These are phyloP conservation scores for Pao palembangensis DNA, from an alignment of 2,113 vertebrate species.

Conservation along the genomic window DNA sequence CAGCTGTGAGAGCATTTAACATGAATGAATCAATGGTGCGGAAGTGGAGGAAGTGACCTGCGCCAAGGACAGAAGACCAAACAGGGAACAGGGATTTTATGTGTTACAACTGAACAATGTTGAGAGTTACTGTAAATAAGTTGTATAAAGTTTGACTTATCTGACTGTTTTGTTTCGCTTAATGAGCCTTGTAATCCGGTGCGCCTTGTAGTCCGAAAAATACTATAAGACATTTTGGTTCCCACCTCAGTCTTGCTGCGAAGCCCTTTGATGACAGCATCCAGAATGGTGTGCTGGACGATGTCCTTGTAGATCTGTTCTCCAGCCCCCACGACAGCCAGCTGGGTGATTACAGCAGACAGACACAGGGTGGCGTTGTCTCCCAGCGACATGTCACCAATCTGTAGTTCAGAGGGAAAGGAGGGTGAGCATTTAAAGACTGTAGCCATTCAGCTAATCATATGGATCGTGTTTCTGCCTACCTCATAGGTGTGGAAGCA, in stretches of 20 bases:
- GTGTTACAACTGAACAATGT: too few relatives aligned
- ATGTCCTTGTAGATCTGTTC: constrained; percentile 84
- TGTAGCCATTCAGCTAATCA: background rate
- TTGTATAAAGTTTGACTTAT: too few relatives aligned
- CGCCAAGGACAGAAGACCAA: too few relatives aligned
- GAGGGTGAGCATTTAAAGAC: constrained; percentile 8
- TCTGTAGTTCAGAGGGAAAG: constrained; percentile 58
- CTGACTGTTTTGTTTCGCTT: too few relatives aligned
- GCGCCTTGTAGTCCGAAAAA: too few relatives aligned
- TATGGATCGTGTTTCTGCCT: background rate
- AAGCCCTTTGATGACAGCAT: constrained; percentile 83
- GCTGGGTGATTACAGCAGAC: constrained; percentile 76
- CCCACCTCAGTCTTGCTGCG: constrained; percentile 87
- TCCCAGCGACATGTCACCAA: constrained; percentile 93
- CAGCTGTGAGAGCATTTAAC: too few relatives aligned
- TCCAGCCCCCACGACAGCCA: constrained; percentile 73
- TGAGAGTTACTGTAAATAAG: too few relatives aligned
- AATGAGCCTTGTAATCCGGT: too few relatives aligned
- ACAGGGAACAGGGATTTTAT: too few relatives aligned
- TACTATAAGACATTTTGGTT: background rate
- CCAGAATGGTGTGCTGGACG: constrained; percentile 83
- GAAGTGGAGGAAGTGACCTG: too few relatives aligned
- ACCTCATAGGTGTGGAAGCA: constrained; percentile 95
- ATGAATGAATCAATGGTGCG: too few relatives aligned
- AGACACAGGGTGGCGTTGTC: constrained; percentile 89